Conservation (phyloP, 2,888 invertebrate genomes). For the Mesoligia furuncula region DNA sequence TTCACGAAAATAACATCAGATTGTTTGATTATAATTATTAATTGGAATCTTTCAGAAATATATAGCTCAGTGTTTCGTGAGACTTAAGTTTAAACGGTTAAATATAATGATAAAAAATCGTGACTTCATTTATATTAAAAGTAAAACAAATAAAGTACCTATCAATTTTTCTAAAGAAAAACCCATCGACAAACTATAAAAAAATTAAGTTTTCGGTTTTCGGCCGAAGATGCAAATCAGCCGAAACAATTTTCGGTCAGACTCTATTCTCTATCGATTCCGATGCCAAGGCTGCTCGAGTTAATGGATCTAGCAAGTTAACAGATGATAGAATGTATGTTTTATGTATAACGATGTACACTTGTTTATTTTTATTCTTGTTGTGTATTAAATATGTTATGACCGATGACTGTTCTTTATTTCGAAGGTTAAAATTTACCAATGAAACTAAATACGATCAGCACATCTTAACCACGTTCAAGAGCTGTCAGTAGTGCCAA, state of each 20-base stretch:
- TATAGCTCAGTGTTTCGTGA: too few relatives aligned
- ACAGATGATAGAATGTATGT: constrained; percentile 26
- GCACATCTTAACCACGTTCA: too few relatives aligned
- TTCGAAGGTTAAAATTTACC: constrained; percentile 10
- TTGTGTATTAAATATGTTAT: neutral
- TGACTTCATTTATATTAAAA: neutral
- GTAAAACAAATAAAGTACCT: neutral
- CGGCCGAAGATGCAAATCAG: neutral
- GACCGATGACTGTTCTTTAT: neutral
- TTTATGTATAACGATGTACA: constrained; percentile 21
- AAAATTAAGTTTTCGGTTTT: neutral
- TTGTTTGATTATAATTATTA: neutral
- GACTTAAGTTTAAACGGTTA: neutral
- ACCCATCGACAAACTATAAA: neutral
- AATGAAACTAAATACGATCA: too few relatives aligned
- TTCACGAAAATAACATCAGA: neutral
- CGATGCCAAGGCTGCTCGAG: constrained; percentile 54
- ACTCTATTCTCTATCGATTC: constrained; percentile 31
- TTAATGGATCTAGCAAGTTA: constrained; percentile 55
- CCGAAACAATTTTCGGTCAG: neutral
- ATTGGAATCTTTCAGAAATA: neutral
- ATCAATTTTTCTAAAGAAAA: neutral
- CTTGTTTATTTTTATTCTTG: neutral
- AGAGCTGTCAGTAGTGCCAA: too few relatives aligned
- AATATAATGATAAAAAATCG: neutral